phyloP scores from a whole-genome alignment of 2,888 invertebrate genomes.

The Aricia artaxerxes region DNA sequence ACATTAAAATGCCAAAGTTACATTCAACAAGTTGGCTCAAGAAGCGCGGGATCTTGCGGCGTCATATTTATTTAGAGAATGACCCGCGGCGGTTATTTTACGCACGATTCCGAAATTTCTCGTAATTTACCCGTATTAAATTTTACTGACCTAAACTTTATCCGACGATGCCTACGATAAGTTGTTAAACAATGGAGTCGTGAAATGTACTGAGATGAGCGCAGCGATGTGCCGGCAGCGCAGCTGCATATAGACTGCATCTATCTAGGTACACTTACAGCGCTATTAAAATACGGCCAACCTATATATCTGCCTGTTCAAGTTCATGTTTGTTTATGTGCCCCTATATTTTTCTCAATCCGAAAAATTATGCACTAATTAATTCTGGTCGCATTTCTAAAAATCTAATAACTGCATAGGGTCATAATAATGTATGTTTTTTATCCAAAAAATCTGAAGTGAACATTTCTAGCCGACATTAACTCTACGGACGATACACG shows the following conservation, averaged over 20 bases:
- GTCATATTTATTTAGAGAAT: conserved; percentile 10
- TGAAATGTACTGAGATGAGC: conserved; percentile 29
- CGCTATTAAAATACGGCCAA: conserved; percentile 30
- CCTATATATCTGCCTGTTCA: conserved; percentile 26
- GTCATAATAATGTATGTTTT: not conserved
- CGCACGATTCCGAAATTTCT: not conserved
- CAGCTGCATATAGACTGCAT: conserved; percentile 46
- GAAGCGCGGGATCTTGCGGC: conserved; percentile 22
- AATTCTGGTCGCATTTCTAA: not conserved
- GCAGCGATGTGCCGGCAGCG: conserved; percentile 38
- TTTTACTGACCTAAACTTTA: conserved; percentile 1
- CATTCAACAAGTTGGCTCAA: conserved; percentile 33
- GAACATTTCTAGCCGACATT: not conserved
- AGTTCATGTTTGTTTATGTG: conserved; percentile 31
- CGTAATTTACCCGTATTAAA: not conserved
- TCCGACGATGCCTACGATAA: not conserved
- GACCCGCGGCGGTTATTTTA: not conserved
- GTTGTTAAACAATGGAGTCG: conserved; percentile 26
- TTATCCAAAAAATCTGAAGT: not conserved
- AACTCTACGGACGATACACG: not conserved
- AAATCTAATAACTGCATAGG: not conserved
- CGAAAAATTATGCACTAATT: not conserved
- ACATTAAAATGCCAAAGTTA: conserved; percentile 30
- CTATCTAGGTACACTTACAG: conserved; percentile 35
- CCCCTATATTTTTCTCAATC: not conserved